phyloP scores from a whole-genome alignment of 2,113 vertebrate genomes.

The Spea bombifrons region DNA sequence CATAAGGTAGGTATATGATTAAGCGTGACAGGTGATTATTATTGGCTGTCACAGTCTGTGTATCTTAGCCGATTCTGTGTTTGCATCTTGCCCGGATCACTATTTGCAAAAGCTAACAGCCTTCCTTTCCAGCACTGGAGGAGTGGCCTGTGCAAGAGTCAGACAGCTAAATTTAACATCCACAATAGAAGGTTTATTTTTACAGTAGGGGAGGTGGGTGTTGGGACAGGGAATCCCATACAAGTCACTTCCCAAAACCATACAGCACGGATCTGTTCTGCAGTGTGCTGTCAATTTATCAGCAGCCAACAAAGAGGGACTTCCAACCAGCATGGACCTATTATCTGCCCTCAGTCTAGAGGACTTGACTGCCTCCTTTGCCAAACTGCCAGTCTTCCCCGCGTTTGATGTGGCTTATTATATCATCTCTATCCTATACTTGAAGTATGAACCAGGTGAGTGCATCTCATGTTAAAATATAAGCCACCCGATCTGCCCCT shows the following conservation, averaged over 20 bases:
- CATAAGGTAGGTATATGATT: too few species aligned
- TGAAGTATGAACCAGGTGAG: slow-evolving; percentile 96
- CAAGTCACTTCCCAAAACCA: neutral
- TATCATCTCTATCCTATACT: slow-evolving; percentile 94
- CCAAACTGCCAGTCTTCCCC: slow-evolving; percentile 89
- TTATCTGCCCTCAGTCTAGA: slow-evolving; percentile 78
- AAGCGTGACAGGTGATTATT: neutral
- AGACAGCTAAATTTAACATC: slow-evolving; percentile 35
- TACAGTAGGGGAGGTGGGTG: slow-evolving; percentile 7
- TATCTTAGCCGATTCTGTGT: neutral
- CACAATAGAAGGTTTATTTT: slow-evolving; percentile 20
- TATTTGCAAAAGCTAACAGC: slow-evolving; percentile 8
- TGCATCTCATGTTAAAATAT: neutral
- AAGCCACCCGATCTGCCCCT: too few species aligned
- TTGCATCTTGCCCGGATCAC: neutral
- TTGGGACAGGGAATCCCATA: slow-evolving; percentile 5
- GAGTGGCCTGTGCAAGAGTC: slow-evolving; percentile 21
- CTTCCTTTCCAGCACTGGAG: slow-evolving; percentile 20
- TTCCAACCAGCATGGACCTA: slow-evolving; percentile 74
- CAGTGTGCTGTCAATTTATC: slow-evolving; percentile 19
- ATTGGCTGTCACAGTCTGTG: neutral
- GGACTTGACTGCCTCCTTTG: slow-evolving; percentile 83
- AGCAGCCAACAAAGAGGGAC: slow-evolving; percentile 22
- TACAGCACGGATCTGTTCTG: neutral
- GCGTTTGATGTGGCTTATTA: slow-evolving; percentile 94